Percentiles rank a stretch among this genome's conserved stretches.
These are phyloP conservation scores for Charaxes varanes DNA, from an alignment of 1,140 invertebrate genomes.

Conservation along the genomic window DNA sequence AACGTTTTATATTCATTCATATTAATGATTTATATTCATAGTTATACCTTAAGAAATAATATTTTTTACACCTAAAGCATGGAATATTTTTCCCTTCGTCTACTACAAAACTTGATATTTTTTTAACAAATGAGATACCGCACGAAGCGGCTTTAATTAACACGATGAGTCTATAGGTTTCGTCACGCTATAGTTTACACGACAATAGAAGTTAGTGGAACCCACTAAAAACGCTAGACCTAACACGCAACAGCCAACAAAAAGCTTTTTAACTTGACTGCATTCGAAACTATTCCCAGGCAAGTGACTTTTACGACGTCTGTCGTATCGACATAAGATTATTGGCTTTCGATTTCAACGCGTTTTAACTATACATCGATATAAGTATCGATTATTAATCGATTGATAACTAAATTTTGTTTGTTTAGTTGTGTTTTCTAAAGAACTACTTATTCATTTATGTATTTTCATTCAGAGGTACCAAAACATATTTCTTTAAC, in stretches of 20 bases:
- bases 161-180: conserved; percentile 8
- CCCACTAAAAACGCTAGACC: conserved; percentile 5
- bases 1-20: too few relatives aligned
- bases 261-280: conserved; percentile 1
- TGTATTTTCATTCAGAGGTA: too few relatives aligned
- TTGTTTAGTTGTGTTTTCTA: too few relatives aligned
- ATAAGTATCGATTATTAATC: too few relatives aligned
- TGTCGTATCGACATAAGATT: neutral
- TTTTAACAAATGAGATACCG: neutral
- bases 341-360: conserved; percentile 4
- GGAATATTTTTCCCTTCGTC: neutral
- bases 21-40: too few relatives aligned
- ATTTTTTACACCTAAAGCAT: neutral
- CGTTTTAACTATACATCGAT: too few relatives aligned
- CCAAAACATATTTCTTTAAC: too few relatives aligned
- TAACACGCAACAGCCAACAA: conserved; percentile 1
- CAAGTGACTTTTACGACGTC: neutral
- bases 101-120: neutral
- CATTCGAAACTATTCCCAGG: neutral
- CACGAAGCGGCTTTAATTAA: conserved; percentile 7
- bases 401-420: too few relatives aligned
- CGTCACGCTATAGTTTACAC: conserved; percentile 8
- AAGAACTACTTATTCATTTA: too few relatives aligned
- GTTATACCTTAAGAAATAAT: neutral
- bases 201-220: conserved; percentile 8